Percentiles rank a stretch among this genome's conserved stretches.
Conservation (phyloP, 35 echinoderm and acorn worm species). For the Heliocidaris tuberculata region DNA sequence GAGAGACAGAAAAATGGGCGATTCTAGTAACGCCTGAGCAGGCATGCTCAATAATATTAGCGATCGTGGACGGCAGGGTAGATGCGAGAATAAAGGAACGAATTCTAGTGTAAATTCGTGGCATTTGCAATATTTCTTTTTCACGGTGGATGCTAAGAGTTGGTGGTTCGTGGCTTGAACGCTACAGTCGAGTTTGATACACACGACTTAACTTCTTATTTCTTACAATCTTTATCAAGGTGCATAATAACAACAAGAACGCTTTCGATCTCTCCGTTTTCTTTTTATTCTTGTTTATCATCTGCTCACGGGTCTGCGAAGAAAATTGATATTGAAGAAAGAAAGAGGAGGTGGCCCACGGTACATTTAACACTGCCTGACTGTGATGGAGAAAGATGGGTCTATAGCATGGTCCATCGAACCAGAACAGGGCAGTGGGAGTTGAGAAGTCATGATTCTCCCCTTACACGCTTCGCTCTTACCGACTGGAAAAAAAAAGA, state of each 20-base stretch:
- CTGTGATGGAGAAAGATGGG: constrained; percentile 17
- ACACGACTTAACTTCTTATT: constrained; percentile 30
- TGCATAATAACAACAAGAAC: constrained; percentile 3
- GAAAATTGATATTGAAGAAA: constrained; percentile 33
- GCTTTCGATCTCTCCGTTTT: constrained; percentile 7
- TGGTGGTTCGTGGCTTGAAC: constrained; percentile 24
- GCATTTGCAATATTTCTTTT: constrained; percentile 49
- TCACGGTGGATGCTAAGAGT: constrained; percentile 44
- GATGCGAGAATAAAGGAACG: constrained; percentile 12
- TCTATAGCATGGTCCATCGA: constrained; percentile 18
- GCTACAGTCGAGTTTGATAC: constrained; percentile 36
- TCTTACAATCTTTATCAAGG: background rate
- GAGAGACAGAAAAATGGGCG: constrained; percentile 51
- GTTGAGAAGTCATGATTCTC: constrained; percentile 29
- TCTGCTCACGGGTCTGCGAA: background rate
- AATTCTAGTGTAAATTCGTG: constrained; percentile 48
- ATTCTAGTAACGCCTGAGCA: constrained; percentile 36
- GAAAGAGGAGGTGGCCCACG: constrained; percentile 7
- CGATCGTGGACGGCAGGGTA: background rate
- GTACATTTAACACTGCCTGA: constrained; percentile 14
- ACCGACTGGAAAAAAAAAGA: constrained; percentile 9
- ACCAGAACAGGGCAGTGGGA: constrained; percentile 10
- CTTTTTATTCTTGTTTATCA: constrained; percentile 23
- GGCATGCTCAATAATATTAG: constrained; percentile 48
- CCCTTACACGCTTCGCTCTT: constrained; percentile 19